Evolutionary conservation across 2,888 invertebrate species (phyloP), one percentile per base, ranked within the genome.

Genomic region (Carterocephalus palaemon): DNA sequence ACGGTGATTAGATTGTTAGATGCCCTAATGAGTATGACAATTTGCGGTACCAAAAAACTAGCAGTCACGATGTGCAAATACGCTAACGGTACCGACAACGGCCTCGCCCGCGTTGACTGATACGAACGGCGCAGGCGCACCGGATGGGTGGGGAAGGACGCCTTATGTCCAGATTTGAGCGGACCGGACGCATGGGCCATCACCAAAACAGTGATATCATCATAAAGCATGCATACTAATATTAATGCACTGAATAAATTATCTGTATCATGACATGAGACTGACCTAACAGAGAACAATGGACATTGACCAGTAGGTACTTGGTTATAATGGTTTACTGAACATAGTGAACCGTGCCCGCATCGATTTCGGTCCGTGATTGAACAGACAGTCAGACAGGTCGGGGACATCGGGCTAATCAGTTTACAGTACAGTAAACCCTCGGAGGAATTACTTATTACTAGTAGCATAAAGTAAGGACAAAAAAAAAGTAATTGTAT

Each of bases 121-220:
- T 62, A 62, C 54, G 56, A 50, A 42, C 47, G 48, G 48, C 45
- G 48, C 48, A 60, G 48, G 48, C 45, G 48, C 48, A 60, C 61
- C 63, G 62, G 63, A 64, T 62, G 62, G 54, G 58, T 56, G 60
- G 64, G 67, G 67, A 65, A 64, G 64, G 69, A 65, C 65, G 59
- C 58, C 53, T 53, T 56, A 57, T 63, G 62, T 59, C 60, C 62
- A 56, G 55, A 40, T 17, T 29, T 13, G 28, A 39, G 52, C 46
- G 48, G 17, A 15, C 53, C 67, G 68, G 69, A 65, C 65, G 67
- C 60, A 50, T 61, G 64, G 67, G 62, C 61, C 67, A 59, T 54
- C 61, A 52, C 63, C 67, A 61, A 69, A 67, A 67, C 56, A 64
- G 65, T 76, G 76, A 73, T 70, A 70, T 78, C 76, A 72, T 70